phyloP scores from a whole-genome alignment of 2,888 invertebrate species.

The Caenorhabditis afra region DNA sequence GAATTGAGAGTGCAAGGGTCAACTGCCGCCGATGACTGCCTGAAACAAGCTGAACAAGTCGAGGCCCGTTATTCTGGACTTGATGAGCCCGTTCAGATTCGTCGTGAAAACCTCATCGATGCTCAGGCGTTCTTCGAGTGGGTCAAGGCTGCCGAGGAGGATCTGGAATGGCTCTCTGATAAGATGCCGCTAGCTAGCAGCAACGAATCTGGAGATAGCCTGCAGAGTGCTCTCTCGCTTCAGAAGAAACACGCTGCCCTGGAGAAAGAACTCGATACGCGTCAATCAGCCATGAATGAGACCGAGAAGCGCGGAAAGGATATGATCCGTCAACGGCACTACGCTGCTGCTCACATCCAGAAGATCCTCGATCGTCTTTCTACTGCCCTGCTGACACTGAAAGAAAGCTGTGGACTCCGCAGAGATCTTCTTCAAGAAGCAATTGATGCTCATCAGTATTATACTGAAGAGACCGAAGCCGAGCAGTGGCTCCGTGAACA shows the following conservation, averaged over 20 bases:
- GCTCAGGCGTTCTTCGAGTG: conserved; percentile 91
- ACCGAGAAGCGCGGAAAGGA: conserved; percentile 67
- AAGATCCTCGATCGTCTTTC: conserved; percentile 83
- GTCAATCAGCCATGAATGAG: conserved; percentile 70
- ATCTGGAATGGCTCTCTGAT: conserved; percentile 92
- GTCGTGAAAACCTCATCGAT: conserved; percentile 91
- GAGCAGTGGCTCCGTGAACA: conserved; percentile 88
- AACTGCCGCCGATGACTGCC: conserved; percentile 81
- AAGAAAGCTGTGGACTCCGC: conserved; percentile 58
- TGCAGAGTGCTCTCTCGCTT: conserved; percentile 88
- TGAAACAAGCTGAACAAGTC: conserved; percentile 84
- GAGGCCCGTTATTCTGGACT: conserved; percentile 84
- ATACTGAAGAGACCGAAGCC: conserved; percentile 88
- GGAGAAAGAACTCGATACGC: conserved; percentile 84
- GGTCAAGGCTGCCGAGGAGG: conserved; percentile 92
- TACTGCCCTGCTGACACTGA: conserved; percentile 53
- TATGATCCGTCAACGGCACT: conserved; percentile 85
- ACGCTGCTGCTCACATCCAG: conserved; percentile 88
- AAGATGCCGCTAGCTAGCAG: conserved; percentile 92
- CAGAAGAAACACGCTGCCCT: conserved; percentile 94
- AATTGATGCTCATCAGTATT: conserved; percentile 88
- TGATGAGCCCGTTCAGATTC: conserved; percentile 83
- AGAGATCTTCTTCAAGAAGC: conserved; percentile 70
- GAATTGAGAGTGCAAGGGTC: conserved; percentile 64
- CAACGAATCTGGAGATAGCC: conserved; percentile 90